Percentiles rank a stretch among this genome's conserved stretches.
Conservation (phyloP, 2,888 invertebrate genomes). For the Acronicta psi region DNA sequence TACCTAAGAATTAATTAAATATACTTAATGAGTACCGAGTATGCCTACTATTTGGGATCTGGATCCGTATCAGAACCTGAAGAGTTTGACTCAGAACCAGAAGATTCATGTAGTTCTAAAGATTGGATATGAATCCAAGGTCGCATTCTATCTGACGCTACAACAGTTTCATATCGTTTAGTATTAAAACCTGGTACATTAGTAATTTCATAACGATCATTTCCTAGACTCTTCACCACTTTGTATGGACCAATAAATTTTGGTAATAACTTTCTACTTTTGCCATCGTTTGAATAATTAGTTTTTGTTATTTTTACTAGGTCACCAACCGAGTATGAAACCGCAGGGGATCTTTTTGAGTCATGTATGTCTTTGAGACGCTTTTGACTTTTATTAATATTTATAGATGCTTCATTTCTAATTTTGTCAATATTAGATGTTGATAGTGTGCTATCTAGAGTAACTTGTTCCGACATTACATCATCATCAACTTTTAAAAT, state of each 20-base stretch:
- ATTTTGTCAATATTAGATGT: not conserved
- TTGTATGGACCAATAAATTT: slow-evolving; percentile 12
- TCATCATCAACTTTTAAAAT: slow-evolving; percentile 10
- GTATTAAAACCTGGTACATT: slow-evolving; percentile 12
- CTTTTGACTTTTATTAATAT: not conserved
- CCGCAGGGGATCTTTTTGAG: slow-evolving; percentile 3
- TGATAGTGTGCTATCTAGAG: too few relatives aligned
- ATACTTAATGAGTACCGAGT: too few relatives aligned
- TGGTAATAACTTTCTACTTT: slow-evolving; percentile 12
- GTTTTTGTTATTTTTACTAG: slow-evolving; percentile 13
- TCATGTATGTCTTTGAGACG: slow-evolving; percentile 7
- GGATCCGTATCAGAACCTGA: too few relatives aligned
- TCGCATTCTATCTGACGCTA: slow-evolving; percentile 16
- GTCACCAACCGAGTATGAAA: not conserved
- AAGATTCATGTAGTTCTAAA: not conserved
- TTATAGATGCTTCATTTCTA: not conserved
- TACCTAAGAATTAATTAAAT: too few relatives aligned
- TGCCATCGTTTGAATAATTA: slow-evolving; percentile 2
- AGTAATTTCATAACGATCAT: slow-evolving; percentile 13
- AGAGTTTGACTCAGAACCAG: not conserved
- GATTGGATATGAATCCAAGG: slow-evolving; percentile 10
- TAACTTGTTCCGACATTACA: not conserved
- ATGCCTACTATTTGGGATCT: too few relatives aligned
- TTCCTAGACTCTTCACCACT: not conserved
- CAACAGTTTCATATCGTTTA: slow-evolving; percentile 3